Conservation (phyloP, 2,113 vertebrate genomes). For the Narcine bancroftii region DNA sequence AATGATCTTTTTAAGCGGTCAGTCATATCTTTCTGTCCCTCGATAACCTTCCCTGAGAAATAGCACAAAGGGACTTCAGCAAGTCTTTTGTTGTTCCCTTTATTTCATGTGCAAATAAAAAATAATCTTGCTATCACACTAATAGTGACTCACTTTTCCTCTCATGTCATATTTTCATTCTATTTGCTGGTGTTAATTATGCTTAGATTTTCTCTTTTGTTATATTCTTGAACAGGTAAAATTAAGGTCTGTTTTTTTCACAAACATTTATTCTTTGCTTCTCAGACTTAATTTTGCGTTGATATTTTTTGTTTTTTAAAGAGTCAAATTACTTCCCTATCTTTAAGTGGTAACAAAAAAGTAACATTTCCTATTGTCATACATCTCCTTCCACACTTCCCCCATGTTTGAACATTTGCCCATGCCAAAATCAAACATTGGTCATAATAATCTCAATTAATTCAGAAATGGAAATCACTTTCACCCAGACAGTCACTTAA, state of each 20-base stretch:
- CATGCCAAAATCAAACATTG: background rate
- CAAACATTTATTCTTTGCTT: background rate
- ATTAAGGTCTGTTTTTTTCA: background rate
- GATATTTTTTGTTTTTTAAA: background rate
- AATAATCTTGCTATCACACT: background rate
- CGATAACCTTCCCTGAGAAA: constrained; percentile 8
- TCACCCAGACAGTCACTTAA: background rate
- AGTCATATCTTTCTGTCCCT: background rate
- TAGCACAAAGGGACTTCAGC: background rate
- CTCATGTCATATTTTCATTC: background rate
- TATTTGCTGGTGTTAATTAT: background rate
- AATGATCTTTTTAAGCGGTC: constrained; percentile 14
- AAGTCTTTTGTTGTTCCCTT: background rate
- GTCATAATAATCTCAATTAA: background rate
- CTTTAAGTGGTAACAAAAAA: background rate
- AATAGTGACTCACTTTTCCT: background rate
- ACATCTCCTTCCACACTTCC: background rate
- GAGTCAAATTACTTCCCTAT: too few species aligned
- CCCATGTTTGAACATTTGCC: background rate
- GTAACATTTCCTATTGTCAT: background rate
- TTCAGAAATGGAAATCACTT: background rate
- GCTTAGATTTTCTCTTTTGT: background rate
- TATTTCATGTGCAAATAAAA: background rate
- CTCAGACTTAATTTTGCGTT: background rate
- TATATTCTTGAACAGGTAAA: background rate